Conservation (phyloP, 2,113 vertebrate species). For the Leptodactylus fuscus region DNA sequence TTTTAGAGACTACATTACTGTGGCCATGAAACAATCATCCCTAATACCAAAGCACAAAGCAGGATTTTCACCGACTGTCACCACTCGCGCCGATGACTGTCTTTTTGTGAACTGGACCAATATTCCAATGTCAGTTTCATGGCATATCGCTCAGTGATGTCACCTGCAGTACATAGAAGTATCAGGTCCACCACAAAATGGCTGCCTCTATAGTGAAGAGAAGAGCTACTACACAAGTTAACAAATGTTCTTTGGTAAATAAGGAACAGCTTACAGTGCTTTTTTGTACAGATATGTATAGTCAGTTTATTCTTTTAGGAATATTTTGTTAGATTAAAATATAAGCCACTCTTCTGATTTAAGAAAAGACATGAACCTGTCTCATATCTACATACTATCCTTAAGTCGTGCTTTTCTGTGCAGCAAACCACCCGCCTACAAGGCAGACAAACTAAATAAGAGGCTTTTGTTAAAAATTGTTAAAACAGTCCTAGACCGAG, state of each 20-base stretch:
- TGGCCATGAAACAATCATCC: not conserved
- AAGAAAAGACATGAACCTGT: slow-evolving; percentile 79
- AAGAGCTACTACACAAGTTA: slow-evolving; percentile 53
- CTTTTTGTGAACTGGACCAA: not conserved
- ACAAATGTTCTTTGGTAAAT: slow-evolving; percentile 94
- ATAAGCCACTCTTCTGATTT: slow-evolving; percentile 64
- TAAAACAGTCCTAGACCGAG: slow-evolving; percentile 73
- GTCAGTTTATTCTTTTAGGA: slow-evolving; percentile 69
- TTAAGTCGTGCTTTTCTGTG: slow-evolving; percentile 72
- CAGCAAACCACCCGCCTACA: slow-evolving; percentile 69
- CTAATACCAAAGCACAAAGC: slow-evolving; percentile 67
- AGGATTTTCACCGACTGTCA: slow-evolving; percentile 59
- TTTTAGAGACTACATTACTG: slow-evolving; percentile 61
- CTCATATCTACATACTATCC: slow-evolving; percentile 71
- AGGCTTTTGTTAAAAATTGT: slow-evolving; percentile 66
- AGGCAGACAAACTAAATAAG: slow-evolving; percentile 49
- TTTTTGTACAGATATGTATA: slow-evolving; percentile 72
- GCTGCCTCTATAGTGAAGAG: not conserved
- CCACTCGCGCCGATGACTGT: not conserved
- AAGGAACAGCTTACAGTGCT: slow-evolving; percentile 81
- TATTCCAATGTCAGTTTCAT: not conserved
- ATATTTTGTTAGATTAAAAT: slow-evolving; percentile 75
- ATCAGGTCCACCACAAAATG: not conserved
- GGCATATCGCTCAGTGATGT: not conserved
- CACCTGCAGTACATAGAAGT: not conserved